Evolutionary conservation across 2,888 invertebrate species (phyloP).

Genomic region (Lymantria dispar): DNA sequence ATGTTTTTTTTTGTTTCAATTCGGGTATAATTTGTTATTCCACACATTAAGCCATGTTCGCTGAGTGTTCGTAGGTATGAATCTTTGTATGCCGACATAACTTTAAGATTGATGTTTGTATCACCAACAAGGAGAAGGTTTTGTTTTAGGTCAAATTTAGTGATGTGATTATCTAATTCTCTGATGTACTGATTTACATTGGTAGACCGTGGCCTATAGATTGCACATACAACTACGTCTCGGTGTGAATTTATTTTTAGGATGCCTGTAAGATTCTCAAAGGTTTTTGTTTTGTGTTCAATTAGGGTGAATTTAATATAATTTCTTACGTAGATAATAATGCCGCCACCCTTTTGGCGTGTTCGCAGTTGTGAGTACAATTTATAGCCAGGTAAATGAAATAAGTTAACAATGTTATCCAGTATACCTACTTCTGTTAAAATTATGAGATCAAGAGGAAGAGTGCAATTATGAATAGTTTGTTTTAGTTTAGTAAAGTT

Average conservation of each 20-base stretch:
- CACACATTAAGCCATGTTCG: neutral
- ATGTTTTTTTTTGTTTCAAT: too few relatives aligned
- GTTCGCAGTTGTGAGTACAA: too few relatives aligned
- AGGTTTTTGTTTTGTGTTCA: neutral
- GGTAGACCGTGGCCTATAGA: neutral
- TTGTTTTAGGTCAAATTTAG: neutral
- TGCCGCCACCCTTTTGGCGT: too few relatives aligned
- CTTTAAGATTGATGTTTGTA: neutral
- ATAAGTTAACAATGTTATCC: too few relatives aligned
- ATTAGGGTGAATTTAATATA: constrained; percentile 3
- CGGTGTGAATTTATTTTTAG: neutral
- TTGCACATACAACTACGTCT: neutral
- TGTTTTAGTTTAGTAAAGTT: neutral
- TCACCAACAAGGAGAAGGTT: neutral
- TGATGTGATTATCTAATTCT: neutral
- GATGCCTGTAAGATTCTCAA: neutral
- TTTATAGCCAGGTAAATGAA: too few relatives aligned
- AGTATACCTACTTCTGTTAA: too few relatives aligned
- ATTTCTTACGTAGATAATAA: constrained; percentile 8
- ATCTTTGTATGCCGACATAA: too few relatives aligned
- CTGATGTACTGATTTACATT: neutral
- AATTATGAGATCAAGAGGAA: neutral
- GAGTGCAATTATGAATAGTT: neutral
- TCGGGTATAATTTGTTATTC: too few relatives aligned
- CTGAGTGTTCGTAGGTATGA: neutral